Evolutionary conservation across 2,797 vertebrate species (phyloP).

Genomic region (Rhinichthys osculus): DNA sequence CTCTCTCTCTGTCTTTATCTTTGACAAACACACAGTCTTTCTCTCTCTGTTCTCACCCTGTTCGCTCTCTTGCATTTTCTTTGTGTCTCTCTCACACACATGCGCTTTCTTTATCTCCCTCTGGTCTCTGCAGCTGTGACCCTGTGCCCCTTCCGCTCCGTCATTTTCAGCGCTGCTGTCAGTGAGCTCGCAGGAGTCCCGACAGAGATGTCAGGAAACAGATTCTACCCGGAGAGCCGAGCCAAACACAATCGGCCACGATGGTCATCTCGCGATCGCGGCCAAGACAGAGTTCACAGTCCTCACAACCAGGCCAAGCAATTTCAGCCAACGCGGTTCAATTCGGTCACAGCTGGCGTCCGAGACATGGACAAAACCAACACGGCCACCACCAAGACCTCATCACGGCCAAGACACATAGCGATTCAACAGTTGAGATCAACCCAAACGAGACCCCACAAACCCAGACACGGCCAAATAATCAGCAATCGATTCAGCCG

Average conservation of each 20-base stretch:
- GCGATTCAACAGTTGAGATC: conserved; percentile 5
- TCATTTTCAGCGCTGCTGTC: conserved; percentile 67
- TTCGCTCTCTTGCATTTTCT: conserved; percentile 47
- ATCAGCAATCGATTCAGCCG: conserved; percentile 32
- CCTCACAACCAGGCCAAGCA: conserved; percentile 1
- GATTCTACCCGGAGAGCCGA: conserved; percentile 53
- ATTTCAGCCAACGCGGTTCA: conserved; percentile 17
- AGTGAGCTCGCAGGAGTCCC: conserved; percentile 64
- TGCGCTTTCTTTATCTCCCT: conserved; percentile 52
- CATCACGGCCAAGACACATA: conserved; percentile 34
- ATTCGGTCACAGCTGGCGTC: conserved; percentile 22
- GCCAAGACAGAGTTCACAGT: conserved; percentile 27
- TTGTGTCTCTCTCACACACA: conserved; percentile 48
- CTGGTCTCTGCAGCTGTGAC: conserved; percentile 64
- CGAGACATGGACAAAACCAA: conserved; percentile 33
- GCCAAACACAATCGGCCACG: conserved; percentile 49
- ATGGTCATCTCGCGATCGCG: conserved; percentile 37
- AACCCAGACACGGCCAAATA: conserved; percentile 42
- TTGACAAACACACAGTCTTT: conserved; percentile 41
- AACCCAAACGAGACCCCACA: conserved; percentile 34
- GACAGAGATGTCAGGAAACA: conserved; percentile 65
- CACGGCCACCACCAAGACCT: conserved; percentile 37
- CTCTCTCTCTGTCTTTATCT: conserved; percentile 34
- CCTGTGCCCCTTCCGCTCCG: conserved; percentile 66
- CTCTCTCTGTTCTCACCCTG: conserved; percentile 43